Evolutionary conservation across 2,797 vertebrate species (phyloP), one percentile per base, ranked within the genome.

Genomic region (Diplodus puntazzo): DNA sequence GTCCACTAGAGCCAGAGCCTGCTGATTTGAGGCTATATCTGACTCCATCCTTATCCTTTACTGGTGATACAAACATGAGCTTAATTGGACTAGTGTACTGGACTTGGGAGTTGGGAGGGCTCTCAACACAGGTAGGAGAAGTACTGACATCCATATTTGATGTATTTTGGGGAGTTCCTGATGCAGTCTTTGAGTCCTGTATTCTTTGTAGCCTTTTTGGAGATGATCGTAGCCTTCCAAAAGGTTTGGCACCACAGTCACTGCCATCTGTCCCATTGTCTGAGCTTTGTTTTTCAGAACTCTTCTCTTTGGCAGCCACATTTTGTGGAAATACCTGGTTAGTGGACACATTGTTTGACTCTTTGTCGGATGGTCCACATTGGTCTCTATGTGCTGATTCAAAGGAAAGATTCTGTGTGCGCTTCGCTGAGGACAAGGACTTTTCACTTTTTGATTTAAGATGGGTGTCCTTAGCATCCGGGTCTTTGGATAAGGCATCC

Each of bases 61-160:
- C 92, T 54, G 96, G 96, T 20, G 97, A 98, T 79, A 98, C 95
- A 95, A 97, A 98, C 98, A 99, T 99, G 27, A 99, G 96, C 87
- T 98, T 98, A 91, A 99, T 95, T 87, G 98, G 98, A 92, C 98
- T 99, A 61, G 90, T 95, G 85, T 98, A 98, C 75, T 87, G 94
- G 60, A 94, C 46, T 73, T 92, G 79, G 81, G 87, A 60, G 46
- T 85, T 72, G 69, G 87, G 48, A 20, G 68, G 42, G 39, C 30
- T 88, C 43, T 89, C 66, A 74, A 87, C 85, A 70, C 34, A 74
- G 0, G 59, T 27, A 67, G 73, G 48, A 60, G 90, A 69, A 39
- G 30, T 59, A 30, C 50, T 66, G 18, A 39, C 34, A 49, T 82
- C 55, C 1, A 27, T 14, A 70, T 85, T 70, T 55, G 62, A 75